Evolutionary conservation across 2,888 invertebrate genomes (phyloP), one percentile per base, ranked within the genome.

Genomic region (Drosophila kanekoi): DNA sequence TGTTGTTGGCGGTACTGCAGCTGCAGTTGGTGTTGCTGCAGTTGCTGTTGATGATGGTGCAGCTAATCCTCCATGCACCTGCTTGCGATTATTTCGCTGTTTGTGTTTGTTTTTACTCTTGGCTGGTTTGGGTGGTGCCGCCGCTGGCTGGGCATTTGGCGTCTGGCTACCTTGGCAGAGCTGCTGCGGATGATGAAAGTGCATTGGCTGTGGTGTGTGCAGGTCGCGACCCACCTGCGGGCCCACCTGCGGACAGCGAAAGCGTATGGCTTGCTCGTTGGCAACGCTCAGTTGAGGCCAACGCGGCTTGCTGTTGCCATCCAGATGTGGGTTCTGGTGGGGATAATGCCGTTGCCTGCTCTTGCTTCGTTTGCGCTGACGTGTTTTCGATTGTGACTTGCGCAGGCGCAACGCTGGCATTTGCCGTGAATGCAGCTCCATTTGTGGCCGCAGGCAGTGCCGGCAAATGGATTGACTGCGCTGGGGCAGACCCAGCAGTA

Each of bases 211-310:
- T 38, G 85, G 90, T 47, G 79, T 79, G 52, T 87, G 87, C 58
- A 83, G 74, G 74, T 90, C 89, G 60, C 90, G 89, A 35, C 90
- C 90, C 70, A 89, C 84, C 69, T 83, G 90, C 51, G 91, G 90
- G 18, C 90, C 91, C 60, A 91, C 91, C 72, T 91, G 91, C 51
- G 91, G 91, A 56, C 91, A 91, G 44, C 91, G 91, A 58, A 91
- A 91, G 47, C 91, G 88, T 66, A 91, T 91, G 20, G 91, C 92
- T 77, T 90, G 85, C 76, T 89, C 91, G 68, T 88, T 92, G 85
- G 85, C 90, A 32, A 78, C 78, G 63, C 83, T 90, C 44, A 89
- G 71, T 65, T 89, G 85, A n/a, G 81, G 78, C 79, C 86, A 81
- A 33, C 77, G 77, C 3, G 57, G 52, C 60, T 47, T 16, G 10